Percentiles rank a stretch among this genome's conserved stretches.
phyloP scores from a whole-genome alignment of 2,888 invertebrate species.

The Callyntrura guangdongensis region DNA sequence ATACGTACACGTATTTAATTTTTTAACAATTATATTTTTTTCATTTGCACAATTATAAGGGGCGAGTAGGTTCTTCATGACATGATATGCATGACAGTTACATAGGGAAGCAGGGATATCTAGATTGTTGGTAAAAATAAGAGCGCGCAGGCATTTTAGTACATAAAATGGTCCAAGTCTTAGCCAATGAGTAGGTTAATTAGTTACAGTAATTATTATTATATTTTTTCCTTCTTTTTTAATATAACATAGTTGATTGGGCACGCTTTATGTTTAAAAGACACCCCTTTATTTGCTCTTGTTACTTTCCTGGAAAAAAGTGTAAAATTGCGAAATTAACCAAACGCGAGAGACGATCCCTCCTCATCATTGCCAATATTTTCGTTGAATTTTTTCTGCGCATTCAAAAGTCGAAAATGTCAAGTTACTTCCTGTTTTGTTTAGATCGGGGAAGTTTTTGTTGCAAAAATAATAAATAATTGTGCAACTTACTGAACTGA shows the following conservation, averaged over 20 bases:
- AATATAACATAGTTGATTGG: too few species aligned
- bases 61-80: conserved; percentile 16
- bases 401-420: conserved; percentile 27
- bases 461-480: background rate
- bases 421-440: conserved; percentile 26
- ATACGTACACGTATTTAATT: background rate
- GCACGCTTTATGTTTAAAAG: too few species aligned
- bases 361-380: too few species aligned
- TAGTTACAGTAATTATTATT: background rate
- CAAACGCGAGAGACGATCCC: background rate
- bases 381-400: background rate
- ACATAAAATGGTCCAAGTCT: too few species aligned
- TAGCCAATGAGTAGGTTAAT: background rate
- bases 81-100: conserved; percentile 47
- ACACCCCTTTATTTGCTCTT: background rate
- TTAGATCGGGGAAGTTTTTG: background rate
- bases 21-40: conserved; percentile 2
- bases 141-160: too few species aligned
- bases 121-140: too few species aligned
- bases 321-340: too few species aligned
- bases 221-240: too few species aligned
- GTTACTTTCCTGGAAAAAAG: conserved; percentile 29
- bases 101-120: background rate
- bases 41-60: background rate
- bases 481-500: conserved; percentile 21